A percentile compares a stretch with the other conserved stretches of the same genome.
Conservation (phyloP, 1,140 invertebrate species). For the Lerema accius region DNA sequence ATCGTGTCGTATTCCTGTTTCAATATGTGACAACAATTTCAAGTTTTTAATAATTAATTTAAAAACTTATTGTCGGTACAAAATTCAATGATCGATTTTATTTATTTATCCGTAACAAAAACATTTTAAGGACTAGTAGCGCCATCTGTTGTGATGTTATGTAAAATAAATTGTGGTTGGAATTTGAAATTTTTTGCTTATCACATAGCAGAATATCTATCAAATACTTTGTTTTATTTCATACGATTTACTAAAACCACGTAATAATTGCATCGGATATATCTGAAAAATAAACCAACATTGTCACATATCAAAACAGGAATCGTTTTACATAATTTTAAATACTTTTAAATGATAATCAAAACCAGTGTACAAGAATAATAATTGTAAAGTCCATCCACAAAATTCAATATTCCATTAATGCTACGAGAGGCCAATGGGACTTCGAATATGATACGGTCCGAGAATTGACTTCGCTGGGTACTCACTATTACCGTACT, state of each 20-base stretch:
- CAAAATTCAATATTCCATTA: conserved; percentile 12
- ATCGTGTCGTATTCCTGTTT: not conserved
- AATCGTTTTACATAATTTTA: conserved; percentile 3
- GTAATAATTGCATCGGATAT: too few species aligned
- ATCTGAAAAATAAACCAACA: not conserved
- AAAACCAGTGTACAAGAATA: conserved; percentile 9
- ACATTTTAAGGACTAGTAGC: too few species aligned
- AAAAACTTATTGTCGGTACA: too few species aligned
- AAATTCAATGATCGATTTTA: too few species aligned
- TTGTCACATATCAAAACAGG: not conserved
- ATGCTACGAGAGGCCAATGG: conserved; percentile 8
- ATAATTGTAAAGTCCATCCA: conserved; percentile 13
- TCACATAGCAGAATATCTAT: too few species aligned
- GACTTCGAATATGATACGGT: not conserved
- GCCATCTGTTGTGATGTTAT: too few species aligned
- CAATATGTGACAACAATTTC: not conserved
- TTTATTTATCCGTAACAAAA: too few species aligned
- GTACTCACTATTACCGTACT: not conserved
- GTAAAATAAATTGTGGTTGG: too few species aligned
- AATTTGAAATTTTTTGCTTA: too few species aligned
- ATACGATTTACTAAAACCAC: too few species aligned
- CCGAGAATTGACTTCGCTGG: conserved; percentile 1
- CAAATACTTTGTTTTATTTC: too few species aligned
- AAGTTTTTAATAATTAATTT: too few species aligned
- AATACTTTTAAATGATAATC: conserved; percentile 7